Evolutionary conservation across 2,113 vertebrate genomes (phyloP).

Genomic region (Acanthisitta chloris): DNA sequence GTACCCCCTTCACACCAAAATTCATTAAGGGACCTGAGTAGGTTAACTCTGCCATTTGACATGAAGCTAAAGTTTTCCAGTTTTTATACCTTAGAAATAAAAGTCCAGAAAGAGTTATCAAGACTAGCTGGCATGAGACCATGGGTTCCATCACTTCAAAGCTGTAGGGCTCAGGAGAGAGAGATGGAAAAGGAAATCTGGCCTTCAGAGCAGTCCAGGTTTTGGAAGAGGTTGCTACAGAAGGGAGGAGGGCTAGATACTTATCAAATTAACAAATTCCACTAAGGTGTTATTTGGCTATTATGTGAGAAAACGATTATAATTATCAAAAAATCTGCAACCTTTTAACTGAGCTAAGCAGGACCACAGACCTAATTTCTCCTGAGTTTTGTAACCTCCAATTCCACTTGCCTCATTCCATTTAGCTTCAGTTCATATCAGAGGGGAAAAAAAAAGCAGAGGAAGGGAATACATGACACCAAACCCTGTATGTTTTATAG

Average conservation of each 20-base stretch:
- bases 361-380: neutral
- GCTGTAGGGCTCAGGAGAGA: neutral
- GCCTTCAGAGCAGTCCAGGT: neutral
- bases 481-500: neutral
- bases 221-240: neutral
- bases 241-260: neutral
- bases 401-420: neutral
- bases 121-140: neutral
- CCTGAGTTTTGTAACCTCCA: neutral
- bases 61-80: neutral
- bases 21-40: neutral
- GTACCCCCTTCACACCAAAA: neutral
- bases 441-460: fast-evolving
- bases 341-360: neutral
- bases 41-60: neutral
- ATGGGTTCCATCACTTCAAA: neutral
- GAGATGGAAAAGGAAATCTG: neutral
- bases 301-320: neutral
- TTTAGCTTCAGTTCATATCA: neutral
- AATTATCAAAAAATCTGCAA: neutral
- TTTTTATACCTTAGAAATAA: neutral
- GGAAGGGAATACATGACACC: neutral
- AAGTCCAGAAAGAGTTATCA: neutral
- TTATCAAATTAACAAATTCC: neutral
- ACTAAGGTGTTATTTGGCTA: neutral